Base-by-base conservation (phyloP, 1,140 invertebrate genomes). In the Zaprionus africanus region DNA sequence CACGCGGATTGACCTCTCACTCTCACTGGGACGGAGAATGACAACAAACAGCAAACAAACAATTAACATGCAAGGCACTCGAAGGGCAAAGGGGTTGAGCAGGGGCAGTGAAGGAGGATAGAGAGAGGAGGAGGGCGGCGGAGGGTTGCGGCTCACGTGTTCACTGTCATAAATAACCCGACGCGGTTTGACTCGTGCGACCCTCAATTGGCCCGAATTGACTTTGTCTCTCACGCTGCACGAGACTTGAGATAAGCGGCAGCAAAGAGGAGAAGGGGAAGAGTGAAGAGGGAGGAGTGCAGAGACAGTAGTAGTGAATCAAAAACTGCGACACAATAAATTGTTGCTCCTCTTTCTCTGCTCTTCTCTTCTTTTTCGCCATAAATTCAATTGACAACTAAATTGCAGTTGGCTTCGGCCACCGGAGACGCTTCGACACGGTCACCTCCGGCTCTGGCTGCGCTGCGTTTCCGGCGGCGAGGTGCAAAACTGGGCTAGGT, bases 301-400 rank as follows among this genome's bases (percentile, higher is more conserved):
- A 17, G 19, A 64, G 34, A 54, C 31, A 34, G 31, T 34, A 34
- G 9, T 34, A 34, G 31, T 34, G 31, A 49, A 49, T 36, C 26
- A 51, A 51, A 72, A 31, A 70, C 17, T 63, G 60, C 65, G 26
- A 67, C 56, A 64, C 82, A 80, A 85, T 87, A 87, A 87, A 87
- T 87, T 79, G 87, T 64, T 67, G 53, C 56, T 53, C 24, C 43
- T 28, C 34, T 43, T 43, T 9, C 2, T n/a, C n/a, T 46, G 7
- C 2, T 17, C 7, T 46, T 9, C 6, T 17, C 4, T n/a, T 43
- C 4, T 43, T 43, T 7, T 43, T 17, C 51, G 78, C 90, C 90
- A 91, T 92, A 92, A 92, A 92, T 92, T 87, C 83, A 86, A 92
- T 91, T 92, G 90, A 92, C 90, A 91, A 91, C 90, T 92, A 90